phyloP scores from a whole-genome alignment of 2,797 vertebrate genomes.

The Botia almorhae region DNA sequence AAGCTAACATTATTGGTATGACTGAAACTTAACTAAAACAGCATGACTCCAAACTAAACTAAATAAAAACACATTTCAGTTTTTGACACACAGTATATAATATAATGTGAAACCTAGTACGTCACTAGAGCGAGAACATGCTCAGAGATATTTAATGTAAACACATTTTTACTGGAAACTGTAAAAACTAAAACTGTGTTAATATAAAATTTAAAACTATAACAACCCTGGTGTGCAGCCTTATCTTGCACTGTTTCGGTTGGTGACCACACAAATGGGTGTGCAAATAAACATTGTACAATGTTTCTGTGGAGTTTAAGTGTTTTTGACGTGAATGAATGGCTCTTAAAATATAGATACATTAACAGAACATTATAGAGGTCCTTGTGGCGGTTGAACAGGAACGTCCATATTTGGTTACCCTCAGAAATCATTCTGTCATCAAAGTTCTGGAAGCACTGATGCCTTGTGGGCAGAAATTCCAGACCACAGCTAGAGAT shows the following conservation, averaged over 20 bases:
- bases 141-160: too few species aligned
- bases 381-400: background rate
- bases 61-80: too few species aligned
- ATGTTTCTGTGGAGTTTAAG: background rate
- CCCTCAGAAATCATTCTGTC: constrained; percentile 4
- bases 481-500: constrained; percentile 2
- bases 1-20: background rate
- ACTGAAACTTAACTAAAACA: background rate
- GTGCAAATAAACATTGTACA: background rate
- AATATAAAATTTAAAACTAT: too few species aligned
- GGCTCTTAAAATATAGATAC: background rate
- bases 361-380: background rate
- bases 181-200: too few species aligned
- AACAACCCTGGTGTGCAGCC: background rate
- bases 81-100: too few species aligned
- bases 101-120: background rate
- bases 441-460: background rate
- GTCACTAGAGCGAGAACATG: background rate
- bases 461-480: constrained; percentile 5
- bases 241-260: constrained; percentile 1
- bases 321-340: background rate
- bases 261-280: background rate
- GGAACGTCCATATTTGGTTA: background rate
- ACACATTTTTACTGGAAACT: too few species aligned
- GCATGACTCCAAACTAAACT: too few species aligned